A percentile compares a stretch with the other conserved stretches of the same genome.
These are phyloP conservation scores for Diabrotica undecimpunctata DNA, from an alignment of 1,140 invertebrate genomes.

Conservation along the genomic window DNA sequence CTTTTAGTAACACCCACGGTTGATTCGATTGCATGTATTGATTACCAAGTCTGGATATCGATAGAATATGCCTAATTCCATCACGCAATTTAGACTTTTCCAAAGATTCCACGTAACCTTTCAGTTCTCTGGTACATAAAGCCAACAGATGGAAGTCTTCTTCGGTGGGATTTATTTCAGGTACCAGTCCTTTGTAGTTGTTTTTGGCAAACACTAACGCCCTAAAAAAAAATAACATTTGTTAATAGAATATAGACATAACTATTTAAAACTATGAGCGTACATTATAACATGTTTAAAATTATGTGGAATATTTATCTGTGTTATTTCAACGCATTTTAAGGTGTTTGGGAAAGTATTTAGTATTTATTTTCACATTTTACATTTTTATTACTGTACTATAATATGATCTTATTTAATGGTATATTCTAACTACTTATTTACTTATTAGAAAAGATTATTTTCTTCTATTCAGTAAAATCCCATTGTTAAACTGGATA, in stretches of 20 bases:
- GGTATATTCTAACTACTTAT: too few relatives aligned
- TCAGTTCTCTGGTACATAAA: constrained; percentile 77
- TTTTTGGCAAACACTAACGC: constrained; percentile 86
- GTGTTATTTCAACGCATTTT: too few relatives aligned
- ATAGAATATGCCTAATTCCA: constrained; percentile 79
- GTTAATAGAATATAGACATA: not conserved
- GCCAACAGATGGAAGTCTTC: constrained; percentile 78
- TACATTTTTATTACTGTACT: too few relatives aligned
- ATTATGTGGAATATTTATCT: too few relatives aligned
- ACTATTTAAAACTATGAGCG: constrained; percentile 12
- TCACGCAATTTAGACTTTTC: constrained; percentile 84
- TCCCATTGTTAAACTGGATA: too few relatives aligned
- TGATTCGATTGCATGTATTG: constrained; percentile 93
- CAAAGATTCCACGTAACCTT: constrained; percentile 73
- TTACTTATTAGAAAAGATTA: too few relatives aligned
- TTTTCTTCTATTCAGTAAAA: too few relatives aligned
- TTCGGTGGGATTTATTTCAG: constrained; percentile 62
- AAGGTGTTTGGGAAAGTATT: too few relatives aligned
- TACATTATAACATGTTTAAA: too few relatives aligned
- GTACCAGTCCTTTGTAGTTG: constrained; percentile 76
- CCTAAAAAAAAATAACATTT: constrained; percentile 48
- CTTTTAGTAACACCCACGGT: constrained; percentile 94
- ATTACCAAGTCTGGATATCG: constrained; percentile 90
- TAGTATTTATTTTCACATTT: too few relatives aligned
- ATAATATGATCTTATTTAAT: too few relatives aligned